Evolutionary conservation across 2,797 vertebrate genomes (phyloP), one percentile per base, ranked within the genome.

Genomic region (Danionella dracula): DNA sequence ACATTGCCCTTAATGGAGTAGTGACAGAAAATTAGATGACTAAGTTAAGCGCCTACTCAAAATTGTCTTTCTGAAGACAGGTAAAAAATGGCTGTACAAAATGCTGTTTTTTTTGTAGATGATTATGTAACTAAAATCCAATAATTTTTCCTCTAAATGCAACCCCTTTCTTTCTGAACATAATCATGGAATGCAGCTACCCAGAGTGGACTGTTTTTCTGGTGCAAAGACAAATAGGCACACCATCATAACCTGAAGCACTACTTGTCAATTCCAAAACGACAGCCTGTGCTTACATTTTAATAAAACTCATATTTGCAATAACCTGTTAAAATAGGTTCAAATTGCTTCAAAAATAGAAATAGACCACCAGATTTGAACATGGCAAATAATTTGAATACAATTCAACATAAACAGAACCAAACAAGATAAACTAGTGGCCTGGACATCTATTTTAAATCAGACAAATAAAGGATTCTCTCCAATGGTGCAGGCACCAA

Each of bases 401-500:
- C 32, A 2, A 13, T 29, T 27, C 38, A 42, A 42, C 10, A 42
- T 17, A 4, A 54, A 65, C 16, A 54, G 15, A 44, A 44, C 17
- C 61, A 16, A 27, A 53, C 62, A 54, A 65, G 50, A 65, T 45
- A 65, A 55, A 46, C 40, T 55, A 65, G 62, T 13, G 23, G 40
- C 27, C 40, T 35, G 37, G 40, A 64, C 32, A 27, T 44, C 61
- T 64, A 44, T 64, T 64, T 64, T 54, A 35, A 54, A 64, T 64
- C 4, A 4, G 11, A 65, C 45, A 65, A 55, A 55, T 55, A 65
- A 55, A 45, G 27, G 45, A 46, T 37, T 45, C 31, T 65, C 55
- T 55, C 40, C 31, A 45, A 45, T 4, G 42, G 40, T 37, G 17
- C 23, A 20, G 20, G 21, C 55, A 19, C 49, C 20, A 64, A 20